These are phyloP conservation scores for Paralichthys olivaceus DNA, from an alignment of 2,113 vertebrate species.

Conservation along the genomic window DNA sequence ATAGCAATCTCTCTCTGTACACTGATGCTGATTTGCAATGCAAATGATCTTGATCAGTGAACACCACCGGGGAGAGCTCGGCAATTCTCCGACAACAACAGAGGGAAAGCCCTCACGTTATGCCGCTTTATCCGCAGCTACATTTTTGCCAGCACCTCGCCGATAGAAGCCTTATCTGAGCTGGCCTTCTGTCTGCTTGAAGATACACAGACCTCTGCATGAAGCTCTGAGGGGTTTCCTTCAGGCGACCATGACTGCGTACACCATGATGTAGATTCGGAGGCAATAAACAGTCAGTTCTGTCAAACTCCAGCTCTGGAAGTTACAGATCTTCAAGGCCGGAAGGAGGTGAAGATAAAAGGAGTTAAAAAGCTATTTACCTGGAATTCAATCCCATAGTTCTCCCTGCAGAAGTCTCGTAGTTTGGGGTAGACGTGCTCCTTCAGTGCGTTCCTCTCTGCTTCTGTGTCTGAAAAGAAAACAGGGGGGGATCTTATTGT, in stretches of 20 bases:
- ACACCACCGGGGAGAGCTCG: constrained; percentile 39
- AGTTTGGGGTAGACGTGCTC: constrained; percentile 98
- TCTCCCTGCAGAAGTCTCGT: constrained; percentile 99
- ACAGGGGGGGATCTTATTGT: constrained; percentile 23
- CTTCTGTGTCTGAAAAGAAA: constrained; percentile 90
- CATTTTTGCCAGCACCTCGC: constrained; percentile 47
- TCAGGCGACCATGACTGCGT: constrained; percentile 10
- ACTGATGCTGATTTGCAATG: constrained; percentile 77
- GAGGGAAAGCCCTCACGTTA: constrained; percentile 49
- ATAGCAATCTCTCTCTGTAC: constrained; percentile 60
- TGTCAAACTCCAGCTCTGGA: constrained; percentile 19
- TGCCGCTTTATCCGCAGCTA: constrained; percentile 41
- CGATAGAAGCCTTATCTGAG: constrained; percentile 67
- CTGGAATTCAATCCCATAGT: constrained; percentile 99
- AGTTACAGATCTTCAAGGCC: not conserved
- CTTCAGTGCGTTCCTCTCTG: constrained; percentile 93
- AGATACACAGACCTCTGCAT: constrained; percentile 26
- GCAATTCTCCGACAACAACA: constrained; percentile 61
- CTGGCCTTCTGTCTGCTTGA: constrained; percentile 65
- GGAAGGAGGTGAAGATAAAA: not conserved
- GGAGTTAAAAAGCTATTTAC: constrained; percentile 72
- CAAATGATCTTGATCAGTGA: constrained; percentile 74
- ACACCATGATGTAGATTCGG: constrained; percentile 26
- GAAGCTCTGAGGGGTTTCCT: constrained; percentile 13
- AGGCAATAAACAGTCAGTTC: not conserved